These are phyloP conservation scores for Anguilla japonica DNA, from an alignment of 2,113 vertebrate species.

Conservation along the genomic window DNA sequence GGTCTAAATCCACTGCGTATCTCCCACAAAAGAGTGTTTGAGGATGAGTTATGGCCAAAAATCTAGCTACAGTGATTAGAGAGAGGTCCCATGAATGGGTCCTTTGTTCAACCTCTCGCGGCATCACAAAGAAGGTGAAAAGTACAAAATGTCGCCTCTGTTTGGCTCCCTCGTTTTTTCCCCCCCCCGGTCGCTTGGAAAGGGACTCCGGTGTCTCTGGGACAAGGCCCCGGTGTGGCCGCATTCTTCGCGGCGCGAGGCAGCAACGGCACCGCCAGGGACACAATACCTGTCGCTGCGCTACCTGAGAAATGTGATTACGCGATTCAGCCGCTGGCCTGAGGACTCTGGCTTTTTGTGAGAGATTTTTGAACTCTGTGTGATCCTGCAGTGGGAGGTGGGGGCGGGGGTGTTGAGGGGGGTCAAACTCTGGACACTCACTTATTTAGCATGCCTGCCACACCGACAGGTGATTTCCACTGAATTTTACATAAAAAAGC, in stretches of 20 bases:
- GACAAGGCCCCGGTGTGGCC: conserved; percentile 31
- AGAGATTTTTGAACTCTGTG: conserved; percentile 45
- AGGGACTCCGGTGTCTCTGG: conserved; percentile 32
- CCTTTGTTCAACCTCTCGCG: conserved; percentile 53
- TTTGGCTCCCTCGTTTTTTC: conserved; percentile 39
- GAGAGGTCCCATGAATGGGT: conserved; percentile 49
- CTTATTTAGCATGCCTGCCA: not conserved
- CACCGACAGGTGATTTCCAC: not conserved
- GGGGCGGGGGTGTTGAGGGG: not conserved
- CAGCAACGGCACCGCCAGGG: conserved; percentile 4
- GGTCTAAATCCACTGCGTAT: conserved; percentile 32
- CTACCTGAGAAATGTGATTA: conserved; percentile 33
- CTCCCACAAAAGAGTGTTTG: conserved; percentile 43
- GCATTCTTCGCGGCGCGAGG: conserved; percentile 30
- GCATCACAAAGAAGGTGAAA: conserved; percentile 39
- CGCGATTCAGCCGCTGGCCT: conserved; percentile 41
- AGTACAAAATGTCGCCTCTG: conserved; percentile 42
- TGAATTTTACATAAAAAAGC: not conserved
- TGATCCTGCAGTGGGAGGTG: conserved; percentile 45
- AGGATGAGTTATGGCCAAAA: conserved; percentile 40
- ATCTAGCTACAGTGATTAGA: conserved; percentile 24
- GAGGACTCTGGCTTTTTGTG: conserved; percentile 25
- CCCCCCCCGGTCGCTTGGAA: conserved; percentile 32
- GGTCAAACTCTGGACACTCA: conserved; percentile 28
- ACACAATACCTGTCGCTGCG: conserved; percentile 15